phyloP scores from a whole-genome alignment of 2,797 vertebrate genomes.

The Anas flavirostris region DNA sequence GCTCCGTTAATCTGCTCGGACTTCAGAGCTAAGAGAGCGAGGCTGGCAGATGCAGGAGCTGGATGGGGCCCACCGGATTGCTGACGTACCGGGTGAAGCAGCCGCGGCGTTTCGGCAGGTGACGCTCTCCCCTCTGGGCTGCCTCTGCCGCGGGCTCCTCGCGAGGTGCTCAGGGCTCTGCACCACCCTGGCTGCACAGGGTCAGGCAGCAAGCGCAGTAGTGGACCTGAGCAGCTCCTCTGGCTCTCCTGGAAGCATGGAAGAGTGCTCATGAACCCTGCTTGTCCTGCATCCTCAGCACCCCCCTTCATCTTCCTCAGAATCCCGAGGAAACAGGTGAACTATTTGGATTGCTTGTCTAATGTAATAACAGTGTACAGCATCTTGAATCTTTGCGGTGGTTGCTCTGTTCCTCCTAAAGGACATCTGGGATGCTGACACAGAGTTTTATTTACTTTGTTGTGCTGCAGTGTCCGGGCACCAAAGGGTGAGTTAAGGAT shows the following conservation, averaged over 20 bases:
- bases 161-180: neutral
- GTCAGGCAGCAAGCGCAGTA: rapidly evolving
- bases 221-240: rapidly evolving
- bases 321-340: neutral
- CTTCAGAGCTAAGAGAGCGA: neutral
- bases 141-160: neutral
- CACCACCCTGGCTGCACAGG: neutral
- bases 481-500: neutral
- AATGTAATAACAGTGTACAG: neutral
- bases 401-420: neutral
- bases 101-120: neutral
- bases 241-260: neutral
- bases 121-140: conserved; percentile 23
- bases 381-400: neutral
- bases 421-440: neutral
- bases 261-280: neutral
- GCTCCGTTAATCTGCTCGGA: neutral
- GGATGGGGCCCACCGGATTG: neutral
- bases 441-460: neutral
- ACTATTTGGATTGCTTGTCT: neutral
- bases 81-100: neutral
- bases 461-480: neutral
- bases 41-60: neutral
- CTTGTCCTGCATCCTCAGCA: neutral
- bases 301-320: neutral